These are phyloP conservation scores for Parnassius smintheus DNA, from an alignment of 2,888 invertebrate genomes.

Conservation along the genomic window DNA sequence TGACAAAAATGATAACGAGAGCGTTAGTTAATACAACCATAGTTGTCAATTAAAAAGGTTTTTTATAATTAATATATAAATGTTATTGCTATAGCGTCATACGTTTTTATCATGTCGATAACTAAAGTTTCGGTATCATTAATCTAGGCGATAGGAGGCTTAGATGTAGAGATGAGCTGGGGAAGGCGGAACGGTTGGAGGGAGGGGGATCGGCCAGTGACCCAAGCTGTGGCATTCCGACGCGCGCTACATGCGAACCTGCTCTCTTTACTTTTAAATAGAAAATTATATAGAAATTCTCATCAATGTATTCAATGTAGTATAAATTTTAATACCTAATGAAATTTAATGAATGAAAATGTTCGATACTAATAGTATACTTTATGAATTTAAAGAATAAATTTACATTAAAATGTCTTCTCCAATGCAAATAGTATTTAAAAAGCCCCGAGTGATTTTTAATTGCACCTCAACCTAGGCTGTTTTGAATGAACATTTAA, in stretches of 20 bases:
- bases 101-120: conserved; percentile 49
- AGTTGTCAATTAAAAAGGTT: too few relatives aligned
- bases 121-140: conserved; percentile 56
- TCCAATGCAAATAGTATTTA: too few relatives aligned
- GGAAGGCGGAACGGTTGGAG: conserved; percentile 38
- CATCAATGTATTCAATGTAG: conserved; percentile 8
- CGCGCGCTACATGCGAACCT: conserved; percentile 60
- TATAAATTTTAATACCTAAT: not conserved
- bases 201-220: conserved; percentile 69
- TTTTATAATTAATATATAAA: too few relatives aligned
- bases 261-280: conserved; percentile 67
- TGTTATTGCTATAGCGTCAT: not conserved
- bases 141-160: conserved; percentile 72
- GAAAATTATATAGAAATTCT: conserved; percentile 24
- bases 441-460: too few relatives aligned
- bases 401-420: too few relatives aligned
- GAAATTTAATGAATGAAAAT: too few relatives aligned
- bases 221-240: conserved; percentile 71
- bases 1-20: too few relatives aligned
- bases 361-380: too few relatives aligned
- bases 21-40: too few relatives aligned
- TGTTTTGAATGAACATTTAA: too few relatives aligned
- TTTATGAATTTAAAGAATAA: too few relatives aligned
- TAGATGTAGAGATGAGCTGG: conserved; percentile 60
- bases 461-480: too few relatives aligned